These are phyloP conservation scores for Melinopterus prodromus DNA, from an alignment of 2,888 invertebrate species.

Conservation along the genomic window DNA sequence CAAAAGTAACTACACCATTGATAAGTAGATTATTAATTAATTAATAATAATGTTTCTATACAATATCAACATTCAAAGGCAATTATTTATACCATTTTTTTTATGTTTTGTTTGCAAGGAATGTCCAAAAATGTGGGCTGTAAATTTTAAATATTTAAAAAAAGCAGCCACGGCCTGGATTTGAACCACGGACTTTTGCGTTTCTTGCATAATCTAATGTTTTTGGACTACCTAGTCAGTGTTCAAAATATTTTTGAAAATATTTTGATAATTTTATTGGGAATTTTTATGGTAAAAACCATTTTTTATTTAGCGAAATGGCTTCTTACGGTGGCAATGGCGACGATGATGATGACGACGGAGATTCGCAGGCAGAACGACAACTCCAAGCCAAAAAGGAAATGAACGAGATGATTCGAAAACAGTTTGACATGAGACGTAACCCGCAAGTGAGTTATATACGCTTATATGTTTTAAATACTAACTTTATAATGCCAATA, in stretches of 20 bases:
- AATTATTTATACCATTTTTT: no score
- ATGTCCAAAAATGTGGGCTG: no score
- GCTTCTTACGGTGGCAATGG: slow-evolving; percentile 20
- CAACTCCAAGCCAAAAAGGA: slow-evolving; percentile 67
- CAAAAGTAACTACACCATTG: no score
- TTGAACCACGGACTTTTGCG: no score
- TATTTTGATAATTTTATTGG: slow-evolving; percentile 14
- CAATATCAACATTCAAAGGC: no score
- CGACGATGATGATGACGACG: slow-evolving; percentile 55
- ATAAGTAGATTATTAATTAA: no score
- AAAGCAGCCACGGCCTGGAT: no score
- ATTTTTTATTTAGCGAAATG: slow-evolving; percentile 18
- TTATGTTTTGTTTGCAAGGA: no score
- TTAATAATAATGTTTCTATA: no score
- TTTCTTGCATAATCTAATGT: no score
- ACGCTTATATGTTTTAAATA: no score
- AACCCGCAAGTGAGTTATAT: slow-evolving; percentile 54
- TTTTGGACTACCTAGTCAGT: background rate
- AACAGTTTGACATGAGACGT: slow-evolving; percentile 80
- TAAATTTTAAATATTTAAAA: no score
- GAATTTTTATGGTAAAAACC: slow-evolving; percentile 8
- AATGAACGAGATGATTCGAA: slow-evolving; percentile 74
- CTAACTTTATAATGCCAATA: background rate
- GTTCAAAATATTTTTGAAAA: background rate
- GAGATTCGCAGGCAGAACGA: slow-evolving; percentile 57